Evolutionary conservation across 2,888 invertebrate genomes (phyloP).

Genomic region (Drosophila ustulata): DNA sequence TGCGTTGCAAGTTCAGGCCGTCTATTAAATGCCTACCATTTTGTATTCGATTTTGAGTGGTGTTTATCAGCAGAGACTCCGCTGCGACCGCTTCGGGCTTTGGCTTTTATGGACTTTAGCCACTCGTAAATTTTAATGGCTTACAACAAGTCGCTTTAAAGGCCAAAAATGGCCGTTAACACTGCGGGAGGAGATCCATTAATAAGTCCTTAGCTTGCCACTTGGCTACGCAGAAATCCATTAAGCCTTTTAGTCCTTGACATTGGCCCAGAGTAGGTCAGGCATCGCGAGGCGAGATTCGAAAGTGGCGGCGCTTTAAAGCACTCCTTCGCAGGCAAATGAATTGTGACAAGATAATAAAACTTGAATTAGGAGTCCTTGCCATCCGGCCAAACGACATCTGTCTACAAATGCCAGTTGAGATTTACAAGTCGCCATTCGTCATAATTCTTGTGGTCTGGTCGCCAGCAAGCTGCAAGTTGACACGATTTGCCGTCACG

Average conservation of each 20-base stretch:
- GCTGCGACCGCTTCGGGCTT: constrained; percentile 1
- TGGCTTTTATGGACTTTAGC: constrained; percentile 20
- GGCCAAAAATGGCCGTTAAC: constrained; percentile 35
- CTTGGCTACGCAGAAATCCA: constrained; percentile 18
- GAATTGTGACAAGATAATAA: constrained; percentile 42
- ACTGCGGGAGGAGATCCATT: constrained; percentile 28
- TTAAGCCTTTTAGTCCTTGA: constrained; percentile 28
- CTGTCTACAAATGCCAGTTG: constrained; percentile 54
- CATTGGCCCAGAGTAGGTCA: constrained; percentile 11
- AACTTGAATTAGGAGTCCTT: constrained; percentile 32
- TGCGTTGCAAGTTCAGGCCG: constrained; percentile 37
- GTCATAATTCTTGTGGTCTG: constrained; percentile 64
- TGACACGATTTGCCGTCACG: constrained; percentile 77
- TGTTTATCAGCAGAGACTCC: constrained; percentile 7
- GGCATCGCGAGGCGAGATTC: not conserved
- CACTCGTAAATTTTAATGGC: constrained; percentile 66
- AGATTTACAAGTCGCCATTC: constrained; percentile 69
- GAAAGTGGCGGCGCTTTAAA: constrained; percentile 16
- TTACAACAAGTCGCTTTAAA: constrained; percentile 32
- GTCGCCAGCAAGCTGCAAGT: constrained; percentile 36
- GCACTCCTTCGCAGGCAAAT: constrained; percentile 19
- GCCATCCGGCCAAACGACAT: constrained; percentile 31
- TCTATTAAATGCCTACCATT: constrained; percentile 53
- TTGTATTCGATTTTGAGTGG: constrained; percentile 25
- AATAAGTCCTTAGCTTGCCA: constrained; percentile 37